A percentile compares a stretch with the other conserved stretches of the same genome.
phyloP scores from a whole-genome alignment of 1,140 invertebrate species.

The Aphelinus certus region DNA sequence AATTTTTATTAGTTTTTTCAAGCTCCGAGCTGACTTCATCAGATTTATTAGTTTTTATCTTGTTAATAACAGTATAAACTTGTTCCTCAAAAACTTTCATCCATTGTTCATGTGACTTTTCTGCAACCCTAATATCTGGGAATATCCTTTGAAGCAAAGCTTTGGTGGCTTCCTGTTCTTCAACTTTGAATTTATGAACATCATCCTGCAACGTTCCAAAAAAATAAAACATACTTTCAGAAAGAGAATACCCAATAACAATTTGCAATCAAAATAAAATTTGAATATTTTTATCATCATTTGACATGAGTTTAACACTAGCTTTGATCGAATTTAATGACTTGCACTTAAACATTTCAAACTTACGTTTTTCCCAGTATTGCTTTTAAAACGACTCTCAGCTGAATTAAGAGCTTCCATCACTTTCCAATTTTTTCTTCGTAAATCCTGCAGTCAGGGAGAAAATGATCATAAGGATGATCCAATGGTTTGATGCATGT shows the following conservation, averaged over 20 bases:
- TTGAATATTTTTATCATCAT: too few relatives aligned
- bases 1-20: conserved; percentile 69
- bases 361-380: conserved; percentile 55
- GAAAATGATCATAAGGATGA: conserved; percentile 28
- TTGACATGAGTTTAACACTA: too few relatives aligned
- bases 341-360: neutral
- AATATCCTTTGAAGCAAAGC: conserved; percentile 70
- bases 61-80: conserved; percentile 50
- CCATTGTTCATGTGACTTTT: conserved; percentile 66
- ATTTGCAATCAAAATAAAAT: conserved; percentile 4
- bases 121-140: conserved; percentile 66
- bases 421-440: conserved; percentile 87
- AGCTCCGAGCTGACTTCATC: conserved; percentile 53
- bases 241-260: neutral
- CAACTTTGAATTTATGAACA: conserved; percentile 62
- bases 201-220: conserved; percentile 60
- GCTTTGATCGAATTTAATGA: too few relatives aligned
- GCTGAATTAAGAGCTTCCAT: conserved; percentile 84
- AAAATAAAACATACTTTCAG: conserved; percentile 27
- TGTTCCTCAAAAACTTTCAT: conserved; percentile 67
- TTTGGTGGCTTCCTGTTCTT: conserved; percentile 69
- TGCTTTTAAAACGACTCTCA: conserved; percentile 63
- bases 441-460: conserved; percentile 74
- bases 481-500: conserved; percentile 2
- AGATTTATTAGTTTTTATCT: conserved; percentile 42